These are phyloP conservation scores for Amiota minor DNA, from an alignment of 2,888 invertebrate genomes.

Conservation along the genomic window DNA sequence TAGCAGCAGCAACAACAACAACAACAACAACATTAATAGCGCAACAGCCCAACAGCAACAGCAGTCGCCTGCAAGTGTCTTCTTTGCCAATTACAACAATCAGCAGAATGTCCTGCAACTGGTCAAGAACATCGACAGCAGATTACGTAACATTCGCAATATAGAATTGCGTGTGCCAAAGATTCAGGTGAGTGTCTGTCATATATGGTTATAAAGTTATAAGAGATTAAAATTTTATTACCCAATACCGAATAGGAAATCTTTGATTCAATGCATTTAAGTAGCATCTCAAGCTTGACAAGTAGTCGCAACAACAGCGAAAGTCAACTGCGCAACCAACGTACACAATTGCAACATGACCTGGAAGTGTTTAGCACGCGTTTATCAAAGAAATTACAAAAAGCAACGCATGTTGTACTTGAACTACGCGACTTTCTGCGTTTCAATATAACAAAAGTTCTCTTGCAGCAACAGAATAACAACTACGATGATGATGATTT, in stretches of 20 bases:
- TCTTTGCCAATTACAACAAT: slow-evolving; percentile 60
- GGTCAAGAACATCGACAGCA: slow-evolving; percentile 65
- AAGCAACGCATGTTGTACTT: slow-evolving; percentile 64
- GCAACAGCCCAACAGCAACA: slow-evolving; percentile 49
- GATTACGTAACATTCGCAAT: slow-evolving; percentile 69
- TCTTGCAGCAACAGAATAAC: slow-evolving; percentile 50
- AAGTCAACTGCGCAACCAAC: slow-evolving; percentile 29
- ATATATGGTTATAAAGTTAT: background rate
- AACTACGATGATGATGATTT: slow-evolving; percentile 48
- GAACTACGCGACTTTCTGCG: slow-evolving; percentile 66
- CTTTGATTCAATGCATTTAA: slow-evolving; percentile 71
- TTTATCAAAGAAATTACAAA: slow-evolving; percentile 66
- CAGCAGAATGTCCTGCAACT: slow-evolving; percentile 67
- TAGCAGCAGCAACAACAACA: slow-evolving; percentile 34
- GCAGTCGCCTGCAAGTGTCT: slow-evolving; percentile 55
- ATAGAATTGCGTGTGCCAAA: slow-evolving; percentile 70
- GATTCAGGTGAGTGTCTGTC: slow-evolving; percentile 63
- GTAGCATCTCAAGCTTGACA: slow-evolving; percentile 40
- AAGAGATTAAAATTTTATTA: background rate
- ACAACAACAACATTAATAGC: slow-evolving; percentile 24
- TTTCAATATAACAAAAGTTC: slow-evolving; percentile 62
- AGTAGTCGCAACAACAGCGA: slow-evolving; percentile 36
- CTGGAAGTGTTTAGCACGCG: slow-evolving; percentile 63
- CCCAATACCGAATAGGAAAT: slow-evolving; percentile 63
- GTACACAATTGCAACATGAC: slow-evolving; percentile 53